phyloP scores from a whole-genome alignment of 2,797 vertebrate species.

The Hafferia zeledoni region DNA sequence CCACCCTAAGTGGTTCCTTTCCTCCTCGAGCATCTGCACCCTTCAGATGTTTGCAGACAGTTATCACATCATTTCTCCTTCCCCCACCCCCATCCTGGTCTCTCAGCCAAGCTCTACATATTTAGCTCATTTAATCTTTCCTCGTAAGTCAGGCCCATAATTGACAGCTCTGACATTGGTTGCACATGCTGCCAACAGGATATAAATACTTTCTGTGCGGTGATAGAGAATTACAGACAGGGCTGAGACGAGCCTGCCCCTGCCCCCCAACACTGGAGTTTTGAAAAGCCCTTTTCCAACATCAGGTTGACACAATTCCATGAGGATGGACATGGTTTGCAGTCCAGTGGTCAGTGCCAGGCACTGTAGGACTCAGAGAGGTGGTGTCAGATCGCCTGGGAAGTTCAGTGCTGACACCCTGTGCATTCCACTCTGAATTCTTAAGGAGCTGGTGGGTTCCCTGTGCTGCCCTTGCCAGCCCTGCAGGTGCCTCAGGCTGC shows the following conservation, averaged over 20 bases:
- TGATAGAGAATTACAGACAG: conserved; percentile 58
- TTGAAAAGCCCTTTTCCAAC: background rate
- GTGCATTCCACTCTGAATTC: background rate
- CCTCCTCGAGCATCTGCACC: conserved; percentile 60
- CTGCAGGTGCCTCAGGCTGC: background rate
- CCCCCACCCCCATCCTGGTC: conserved; percentile 45
- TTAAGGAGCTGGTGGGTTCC: background rate
- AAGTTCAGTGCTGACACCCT: background rate
- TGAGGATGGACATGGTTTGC: background rate
- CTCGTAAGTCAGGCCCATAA: conserved; percentile 68
- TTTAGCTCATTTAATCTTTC: conserved; percentile 74
- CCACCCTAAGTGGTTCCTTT: conserved; percentile 56
- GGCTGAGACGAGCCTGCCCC: background rate
- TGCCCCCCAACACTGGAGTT: rapidly evolving
- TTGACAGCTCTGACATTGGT: conserved; percentile 72
- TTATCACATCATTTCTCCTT: conserved; percentile 62
- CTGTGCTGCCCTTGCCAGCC: background rate
- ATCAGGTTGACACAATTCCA: background rate
- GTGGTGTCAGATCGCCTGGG: background rate
- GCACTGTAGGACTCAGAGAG: background rate
- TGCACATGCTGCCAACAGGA: conserved; percentile 69
- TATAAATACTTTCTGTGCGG: conserved; percentile 65
- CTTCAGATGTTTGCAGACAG: conserved; percentile 66
- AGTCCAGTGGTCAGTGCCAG: background rate
- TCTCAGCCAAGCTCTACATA: conserved; percentile 69